phyloP scores from a whole-genome alignment of 2,113 vertebrate species.

The Tichodroma muraria region DNA sequence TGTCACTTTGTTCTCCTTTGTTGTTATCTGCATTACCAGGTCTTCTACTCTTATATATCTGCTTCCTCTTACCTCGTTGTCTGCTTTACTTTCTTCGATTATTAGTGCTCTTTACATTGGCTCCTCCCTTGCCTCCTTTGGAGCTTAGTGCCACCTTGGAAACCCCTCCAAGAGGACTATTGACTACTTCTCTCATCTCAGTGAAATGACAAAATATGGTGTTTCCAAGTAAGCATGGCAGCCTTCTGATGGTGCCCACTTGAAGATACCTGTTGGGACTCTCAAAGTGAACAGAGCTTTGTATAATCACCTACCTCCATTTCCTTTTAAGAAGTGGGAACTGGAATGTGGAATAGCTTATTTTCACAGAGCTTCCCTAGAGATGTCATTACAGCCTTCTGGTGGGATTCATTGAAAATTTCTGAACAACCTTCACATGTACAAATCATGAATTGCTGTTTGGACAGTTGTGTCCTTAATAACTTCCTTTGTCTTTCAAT shows the following conservation, averaged over 20 bases:
- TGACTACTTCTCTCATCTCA: neutral
- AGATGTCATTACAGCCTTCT: neutral
- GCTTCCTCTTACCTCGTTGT: neutral
- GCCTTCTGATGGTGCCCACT: neutral
- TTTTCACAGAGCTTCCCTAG: neutral
- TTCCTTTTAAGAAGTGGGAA: neutral
- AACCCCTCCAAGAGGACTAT: neutral
- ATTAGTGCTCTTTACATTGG: neutral
- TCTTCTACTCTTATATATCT: neutral
- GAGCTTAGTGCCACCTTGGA: neutral
- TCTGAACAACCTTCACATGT: neutral
- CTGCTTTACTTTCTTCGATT: neutral
- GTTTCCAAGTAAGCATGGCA: neutral
- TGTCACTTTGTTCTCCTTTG: neutral
- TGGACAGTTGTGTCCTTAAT: neutral
- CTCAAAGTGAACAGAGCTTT: neutral
- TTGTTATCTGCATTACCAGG: neutral
- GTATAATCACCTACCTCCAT: neutral
- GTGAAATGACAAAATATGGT: neutral
- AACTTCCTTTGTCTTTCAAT: neutral
- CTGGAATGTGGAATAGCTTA: neutral
- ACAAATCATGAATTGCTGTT: neutral
- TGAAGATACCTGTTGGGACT: neutral
- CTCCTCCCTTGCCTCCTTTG: neutral
- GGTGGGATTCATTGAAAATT: neutral